Base-by-base conservation (phyloP, 2,113 vertebrate species). In the Aramus guarauna region DNA sequence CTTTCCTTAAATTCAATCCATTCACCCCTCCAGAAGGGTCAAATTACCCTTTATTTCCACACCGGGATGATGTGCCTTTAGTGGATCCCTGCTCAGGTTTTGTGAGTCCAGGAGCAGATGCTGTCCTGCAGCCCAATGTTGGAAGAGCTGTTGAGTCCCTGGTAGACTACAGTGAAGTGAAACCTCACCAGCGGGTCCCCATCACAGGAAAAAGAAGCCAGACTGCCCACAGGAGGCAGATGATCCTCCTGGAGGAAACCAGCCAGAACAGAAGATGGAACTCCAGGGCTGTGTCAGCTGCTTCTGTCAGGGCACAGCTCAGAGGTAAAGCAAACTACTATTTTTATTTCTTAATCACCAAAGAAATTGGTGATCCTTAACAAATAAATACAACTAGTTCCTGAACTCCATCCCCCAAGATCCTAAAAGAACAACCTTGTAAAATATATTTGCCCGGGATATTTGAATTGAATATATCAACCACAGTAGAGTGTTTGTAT, bases 51-150 rank as follows among this genome's bases (percentile, higher is more conserved):
- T 62, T 98, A 66, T 96, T 97, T 59, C 98, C 98, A 11, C 93
- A 95, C 52, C 43, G 96, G 14, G 87, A 97, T 23, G 96, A 98
- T 22, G 82, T 98, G 39, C 43, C 97, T 11, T 87, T 98, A 58
- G 29, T 83, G 43, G 97, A 98, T 66, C 80, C 95, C 6, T 98
- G 94, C 84, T 97, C 98, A 9, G 97, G 97, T 53, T 96, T 98
- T 22, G n/a, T 98, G 83, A 98, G 98, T 50, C 62, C 95, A 17
- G 97, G 94, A 72, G 96, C 95, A 5, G 97, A 95, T 76, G 98
- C 97, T 13, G 96, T 97, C 2, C 85, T 98, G 56, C 88, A 95
- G 39, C 92, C 97, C 29, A 82, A 37, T 37, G 6, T 39, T 66
- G 96, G 96, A 91, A 97, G 94, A 91, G 34, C 21, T 13, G 30